phyloP scores from a whole-genome alignment of 2,888 invertebrate species.

The Serripes groenlandicus region DNA sequence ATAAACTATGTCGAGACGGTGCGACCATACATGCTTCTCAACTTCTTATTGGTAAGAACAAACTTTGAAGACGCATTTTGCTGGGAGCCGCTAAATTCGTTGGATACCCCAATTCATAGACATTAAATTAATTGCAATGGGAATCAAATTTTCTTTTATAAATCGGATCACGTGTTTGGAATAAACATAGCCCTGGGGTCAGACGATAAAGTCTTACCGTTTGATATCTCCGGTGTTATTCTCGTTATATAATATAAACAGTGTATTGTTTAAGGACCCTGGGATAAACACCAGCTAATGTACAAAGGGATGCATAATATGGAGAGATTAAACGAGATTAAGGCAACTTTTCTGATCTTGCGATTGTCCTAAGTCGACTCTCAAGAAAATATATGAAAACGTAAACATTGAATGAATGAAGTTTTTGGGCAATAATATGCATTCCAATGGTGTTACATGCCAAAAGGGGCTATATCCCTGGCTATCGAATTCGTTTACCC shows the following conservation, averaged over 20 bases:
- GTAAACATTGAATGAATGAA: background rate
- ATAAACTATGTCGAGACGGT: background rate
- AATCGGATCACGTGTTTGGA: conserved; percentile 64
- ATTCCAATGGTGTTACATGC: no score
- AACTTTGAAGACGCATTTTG: no score
- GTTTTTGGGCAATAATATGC: conserved; percentile 15
- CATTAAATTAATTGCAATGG: conserved; percentile 50
- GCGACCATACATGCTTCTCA: background rate
- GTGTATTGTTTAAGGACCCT: conserved; percentile 55
- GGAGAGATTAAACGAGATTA: conserved; percentile 63
- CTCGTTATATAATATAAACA: conserved; percentile 54
- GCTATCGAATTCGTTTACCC: no score
- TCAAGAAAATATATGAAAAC: conserved; percentile 5
- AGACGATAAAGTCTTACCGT: conserved; percentile 63
- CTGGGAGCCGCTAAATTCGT: no score
- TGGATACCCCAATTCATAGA: conserved; percentile 38
- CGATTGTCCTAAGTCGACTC: conserved; percentile 3
- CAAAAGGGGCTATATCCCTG: no score
- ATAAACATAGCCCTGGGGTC: conserved; percentile 59
- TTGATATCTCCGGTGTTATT: conserved; percentile 61
- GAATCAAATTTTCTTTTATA: conserved; percentile 57
- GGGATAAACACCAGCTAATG: conserved; percentile 55
- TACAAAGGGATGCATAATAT: conserved; percentile 59
- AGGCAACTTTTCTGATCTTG: conserved; percentile 16
- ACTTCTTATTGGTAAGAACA: no score